phyloP scores from a whole-genome alignment of 2,888 invertebrate genomes.

The Heteropelma amictum region DNA sequence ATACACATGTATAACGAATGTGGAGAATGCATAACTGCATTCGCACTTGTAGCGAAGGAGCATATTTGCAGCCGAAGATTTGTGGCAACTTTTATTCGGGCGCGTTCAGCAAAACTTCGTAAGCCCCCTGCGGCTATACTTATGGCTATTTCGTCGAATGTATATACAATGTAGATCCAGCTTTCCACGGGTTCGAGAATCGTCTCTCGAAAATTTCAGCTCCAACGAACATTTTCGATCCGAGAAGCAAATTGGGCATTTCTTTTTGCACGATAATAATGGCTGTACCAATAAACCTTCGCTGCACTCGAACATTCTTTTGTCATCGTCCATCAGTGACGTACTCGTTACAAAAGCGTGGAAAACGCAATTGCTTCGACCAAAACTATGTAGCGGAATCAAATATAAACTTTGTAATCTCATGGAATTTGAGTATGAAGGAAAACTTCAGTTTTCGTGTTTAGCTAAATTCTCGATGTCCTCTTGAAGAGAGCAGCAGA shows the following conservation, averaged over 20 bases:
- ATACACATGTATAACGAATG: neutral
- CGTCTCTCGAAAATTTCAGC: conserved; percentile 30
- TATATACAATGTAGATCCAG: neutral
- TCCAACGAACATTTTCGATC: conserved; percentile 13
- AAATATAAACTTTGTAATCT: too few species aligned
- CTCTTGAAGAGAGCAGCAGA: too few species aligned
- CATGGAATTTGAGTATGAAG: too few species aligned
- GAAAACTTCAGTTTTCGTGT: too few species aligned
- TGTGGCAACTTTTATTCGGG: conserved; percentile 59
- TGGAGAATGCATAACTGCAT: conserved; percentile 27
- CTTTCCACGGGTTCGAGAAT: neutral
- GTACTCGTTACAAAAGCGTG: too few species aligned
- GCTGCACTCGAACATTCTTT: too few species aligned
- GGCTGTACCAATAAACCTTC: too few species aligned
- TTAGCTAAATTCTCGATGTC: too few species aligned
- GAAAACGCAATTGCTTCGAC: too few species aligned
- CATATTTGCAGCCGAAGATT: conserved; percentile 64
- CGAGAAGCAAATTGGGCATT: neutral
- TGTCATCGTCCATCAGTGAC: too few species aligned
- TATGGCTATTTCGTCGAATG: conserved; percentile 51
- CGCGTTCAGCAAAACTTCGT: conserved; percentile 32
- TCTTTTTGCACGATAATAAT: neutral
- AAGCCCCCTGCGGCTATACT: conserved; percentile 67
- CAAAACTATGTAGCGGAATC: too few species aligned
- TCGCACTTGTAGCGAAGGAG: conserved; percentile 38